Conservation (phyloP, 35 echinoderm and acorn worm genomes). For the Diadema setosum region DNA sequence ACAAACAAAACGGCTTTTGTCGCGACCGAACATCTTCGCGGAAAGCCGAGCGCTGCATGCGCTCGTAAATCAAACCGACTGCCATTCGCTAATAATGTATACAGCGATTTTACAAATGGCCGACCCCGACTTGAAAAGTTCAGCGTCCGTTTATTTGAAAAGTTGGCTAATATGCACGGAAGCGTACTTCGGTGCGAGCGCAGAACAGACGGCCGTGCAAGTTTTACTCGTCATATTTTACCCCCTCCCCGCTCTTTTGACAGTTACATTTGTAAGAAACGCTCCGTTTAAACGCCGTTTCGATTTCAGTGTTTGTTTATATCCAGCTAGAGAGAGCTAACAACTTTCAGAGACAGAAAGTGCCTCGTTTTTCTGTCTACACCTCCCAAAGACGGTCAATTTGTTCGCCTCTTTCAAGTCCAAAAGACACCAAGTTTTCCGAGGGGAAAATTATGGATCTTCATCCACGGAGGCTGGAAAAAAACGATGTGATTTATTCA, state of each 20-base stretch:
- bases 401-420: neutral
- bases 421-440: too few relatives aligned
- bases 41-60: neutral
- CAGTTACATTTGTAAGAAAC: neutral
- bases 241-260: neutral
- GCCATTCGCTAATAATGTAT: neutral
- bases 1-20: too few relatives aligned
- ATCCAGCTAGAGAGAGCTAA: neutral
- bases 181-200: neutral
- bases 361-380: conserved; percentile 5
- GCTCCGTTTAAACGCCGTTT: neutral
- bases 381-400: neutral
- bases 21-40: too few relatives aligned
- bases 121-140: neutral
- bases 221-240: too few relatives aligned
- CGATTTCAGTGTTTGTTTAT: neutral
- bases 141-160: neutral
- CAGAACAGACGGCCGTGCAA: too few relatives aligned
- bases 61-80: neutral
- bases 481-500: neutral
- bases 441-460: too few relatives aligned
- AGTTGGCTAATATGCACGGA: neutral
- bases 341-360: neutral
- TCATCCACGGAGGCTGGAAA: neutral
- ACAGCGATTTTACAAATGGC: neutral